A percentile compares a stretch with the other conserved stretches of the same genome.
These are phyloP conservation scores for Pseudopipra pipra DNA, from an alignment of 2,113 vertebrate genomes.

Conservation along the genomic window DNA sequence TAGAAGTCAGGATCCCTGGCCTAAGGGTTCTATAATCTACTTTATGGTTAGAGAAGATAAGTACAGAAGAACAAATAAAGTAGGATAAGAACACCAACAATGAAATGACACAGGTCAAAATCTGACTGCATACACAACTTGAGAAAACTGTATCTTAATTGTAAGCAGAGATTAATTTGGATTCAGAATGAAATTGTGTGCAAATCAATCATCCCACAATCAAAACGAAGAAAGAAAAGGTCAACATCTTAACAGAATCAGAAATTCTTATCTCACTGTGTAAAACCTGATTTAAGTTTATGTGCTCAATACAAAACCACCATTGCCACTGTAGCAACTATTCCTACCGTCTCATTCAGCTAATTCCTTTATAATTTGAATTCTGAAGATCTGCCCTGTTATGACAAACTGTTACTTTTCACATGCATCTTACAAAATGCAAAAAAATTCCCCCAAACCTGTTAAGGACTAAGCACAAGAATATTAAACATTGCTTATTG, in stretches of 20 bases:
- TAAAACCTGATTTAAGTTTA: neutral
- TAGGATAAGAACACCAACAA: neutral
- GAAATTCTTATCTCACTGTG: neutral
- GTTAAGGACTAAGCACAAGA: neutral
- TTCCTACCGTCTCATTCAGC: neutral
- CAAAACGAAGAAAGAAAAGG: neutral
- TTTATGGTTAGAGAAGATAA: neutral
- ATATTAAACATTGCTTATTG: neutral
- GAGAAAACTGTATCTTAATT: neutral
- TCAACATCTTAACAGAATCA: neutral
- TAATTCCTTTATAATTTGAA: neutral
- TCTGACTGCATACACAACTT: neutral
- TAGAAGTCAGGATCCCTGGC: neutral
- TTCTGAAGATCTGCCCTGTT: neutral
- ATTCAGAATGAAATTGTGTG: neutral
- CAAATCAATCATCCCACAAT: neutral
- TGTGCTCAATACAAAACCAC: neutral
- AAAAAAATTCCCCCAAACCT: neutral
- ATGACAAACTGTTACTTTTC: neutral
- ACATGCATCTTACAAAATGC: neutral
- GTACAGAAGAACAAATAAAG: neutral
- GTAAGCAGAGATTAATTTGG: neutral
- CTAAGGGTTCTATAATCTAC: neutral
- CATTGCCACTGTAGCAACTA: neutral
- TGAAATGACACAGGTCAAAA: neutral